Conservation (phyloP, 1,140 invertebrate species). For the Macrosteles quadrilineatus region DNA sequence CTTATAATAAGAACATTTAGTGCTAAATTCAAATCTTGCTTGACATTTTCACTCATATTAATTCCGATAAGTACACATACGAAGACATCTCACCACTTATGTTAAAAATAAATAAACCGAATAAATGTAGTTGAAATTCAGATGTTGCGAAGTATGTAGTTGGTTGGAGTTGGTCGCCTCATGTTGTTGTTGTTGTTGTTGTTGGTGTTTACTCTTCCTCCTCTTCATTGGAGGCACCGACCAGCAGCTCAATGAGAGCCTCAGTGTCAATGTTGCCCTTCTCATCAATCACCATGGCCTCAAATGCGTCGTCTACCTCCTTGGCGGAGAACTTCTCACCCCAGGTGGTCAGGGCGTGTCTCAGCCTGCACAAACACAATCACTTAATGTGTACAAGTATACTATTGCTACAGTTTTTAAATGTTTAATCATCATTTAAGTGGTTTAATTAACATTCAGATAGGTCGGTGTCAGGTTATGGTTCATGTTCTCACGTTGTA, state of each 20-base stretch:
- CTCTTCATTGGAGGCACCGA: conserved; percentile 44
- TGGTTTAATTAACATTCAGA: not conserved
- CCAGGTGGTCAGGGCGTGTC: conserved; percentile 92
- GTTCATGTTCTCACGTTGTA: conserved; percentile 6
- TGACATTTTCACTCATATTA: conserved; percentile 24
- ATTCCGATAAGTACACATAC: conserved; percentile 20
- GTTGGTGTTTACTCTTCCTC: conserved; percentile 29
- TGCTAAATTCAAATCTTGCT: conserved; percentile 13
- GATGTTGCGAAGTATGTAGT: not conserved
- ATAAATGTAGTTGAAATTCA: too few species aligned
- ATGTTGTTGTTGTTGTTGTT: conserved; percentile 20
- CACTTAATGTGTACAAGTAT: conserved; percentile 25
- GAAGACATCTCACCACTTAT: conserved; percentile 22
- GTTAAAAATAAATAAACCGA: conserved; percentile 1
- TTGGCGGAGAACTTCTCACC: conserved; percentile 94
- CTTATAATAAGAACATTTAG: conserved; percentile 16
- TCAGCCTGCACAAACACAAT: conserved; percentile 65
- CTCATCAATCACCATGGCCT: conserved; percentile 89
- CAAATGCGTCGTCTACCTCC: conserved; percentile 93
- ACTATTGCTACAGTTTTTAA: conserved; percentile 22
- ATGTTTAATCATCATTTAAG: conserved; percentile 14
- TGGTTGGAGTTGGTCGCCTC: not conserved
- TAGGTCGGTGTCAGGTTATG: conserved; percentile 33
- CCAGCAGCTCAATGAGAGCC: conserved; percentile 58
- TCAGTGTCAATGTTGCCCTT: conserved; percentile 90